Conservation (phyloP, 1,140 invertebrate genomes). For the Hermetia illucens region DNA sequence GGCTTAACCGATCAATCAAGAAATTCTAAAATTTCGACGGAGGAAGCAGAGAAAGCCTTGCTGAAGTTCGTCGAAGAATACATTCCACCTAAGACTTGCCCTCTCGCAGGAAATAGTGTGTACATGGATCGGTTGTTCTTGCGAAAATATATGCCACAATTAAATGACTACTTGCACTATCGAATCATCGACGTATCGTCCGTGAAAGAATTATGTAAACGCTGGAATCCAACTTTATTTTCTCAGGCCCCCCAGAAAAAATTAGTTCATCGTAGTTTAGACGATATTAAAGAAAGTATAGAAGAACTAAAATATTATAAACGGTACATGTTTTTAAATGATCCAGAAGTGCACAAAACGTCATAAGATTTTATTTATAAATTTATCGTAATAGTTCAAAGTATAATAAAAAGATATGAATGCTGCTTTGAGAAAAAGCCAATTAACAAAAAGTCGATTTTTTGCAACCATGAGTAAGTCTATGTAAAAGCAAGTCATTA, state of each 20-base stretch:
- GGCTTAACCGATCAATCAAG: slow-evolving; percentile 57
- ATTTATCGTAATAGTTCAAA: slow-evolving; percentile 4
- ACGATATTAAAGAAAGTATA: slow-evolving; percentile 80
- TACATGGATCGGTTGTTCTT: slow-evolving; percentile 75
- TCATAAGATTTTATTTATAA: slow-evolving; percentile 3
- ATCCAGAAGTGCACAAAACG: neutral
- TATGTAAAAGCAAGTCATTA: slow-evolving; percentile 1
- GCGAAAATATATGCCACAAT: slow-evolving; percentile 54
- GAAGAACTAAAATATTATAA: slow-evolving; percentile 65
- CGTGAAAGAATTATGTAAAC: slow-evolving; percentile 67
- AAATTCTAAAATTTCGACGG: slow-evolving; percentile 47
- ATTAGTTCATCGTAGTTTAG: slow-evolving; percentile 54
- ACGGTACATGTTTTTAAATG: slow-evolving; percentile 36
- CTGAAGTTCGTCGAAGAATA: slow-evolving; percentile 58
- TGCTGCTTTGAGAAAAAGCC: slow-evolving; percentile 3
- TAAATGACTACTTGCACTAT: slow-evolving; percentile 77
- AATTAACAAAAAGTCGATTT: slow-evolving; percentile 4
- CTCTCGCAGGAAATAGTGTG: slow-evolving; percentile 81
- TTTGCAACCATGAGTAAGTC: neutral
- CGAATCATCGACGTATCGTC: slow-evolving; percentile 85
- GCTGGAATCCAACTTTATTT: slow-evolving; percentile 56
- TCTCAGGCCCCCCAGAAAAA: slow-evolving; percentile 46
- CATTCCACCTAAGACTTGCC: slow-evolving; percentile 47
- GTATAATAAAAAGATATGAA: no score
- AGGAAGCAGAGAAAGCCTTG: slow-evolving; percentile 53